Base-by-base conservation (phyloP, 2,888 invertebrate species). In the Rugalucina vietnamica region DNA sequence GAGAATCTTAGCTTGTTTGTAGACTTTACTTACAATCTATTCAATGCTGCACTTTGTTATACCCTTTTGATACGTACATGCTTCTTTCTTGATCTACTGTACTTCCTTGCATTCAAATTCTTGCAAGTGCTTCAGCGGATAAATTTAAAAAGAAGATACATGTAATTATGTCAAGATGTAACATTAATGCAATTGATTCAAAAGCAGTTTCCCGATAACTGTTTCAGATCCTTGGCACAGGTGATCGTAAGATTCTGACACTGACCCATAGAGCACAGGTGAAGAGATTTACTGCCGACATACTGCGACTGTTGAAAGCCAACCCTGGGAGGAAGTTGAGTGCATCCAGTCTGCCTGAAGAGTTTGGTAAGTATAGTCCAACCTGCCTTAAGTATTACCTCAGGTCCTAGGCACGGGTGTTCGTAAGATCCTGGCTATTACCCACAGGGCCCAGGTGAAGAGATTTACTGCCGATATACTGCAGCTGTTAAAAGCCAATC, bases 381-480 rank as follows among this genome's bases (percentile, higher is more conserved):
- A 18, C 43, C 18, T n/a, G n/a, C n/a, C n/a, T n/a, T n/a, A n/a
- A n/a, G n/a, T n/a, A n/a, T n/a, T n/a, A n/a, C n/a, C 91, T 5
- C 92, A 98, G 97, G 97, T 99, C 10, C 96, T 99, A 95, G 99
- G 99, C 0, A 97, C 98, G 87, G 98, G 98, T 0, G 97, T 97
- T 85, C 97, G 97, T 86, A 97, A 98, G 12, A 96, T 97, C 54
- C 97, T 99, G 69, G 98, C 98, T 0, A 95, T 99, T 75, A 97
- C 98, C 0, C 98, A 98, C 93, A 96, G 97, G 76, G 97, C 98
- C 0, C 99, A 99, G 95, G 90, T 94, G 27, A 92, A 93, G 72
- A 97, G 99, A 65, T 99, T 99, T 95, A 97, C 98, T 0, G 97
- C 97, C 0, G 99, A 99, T 95, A 95, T 99, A n/a, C 95, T 98